Conservation (phyloP, 2,888 invertebrate species). For the Balanococcus diminutus region DNA sequence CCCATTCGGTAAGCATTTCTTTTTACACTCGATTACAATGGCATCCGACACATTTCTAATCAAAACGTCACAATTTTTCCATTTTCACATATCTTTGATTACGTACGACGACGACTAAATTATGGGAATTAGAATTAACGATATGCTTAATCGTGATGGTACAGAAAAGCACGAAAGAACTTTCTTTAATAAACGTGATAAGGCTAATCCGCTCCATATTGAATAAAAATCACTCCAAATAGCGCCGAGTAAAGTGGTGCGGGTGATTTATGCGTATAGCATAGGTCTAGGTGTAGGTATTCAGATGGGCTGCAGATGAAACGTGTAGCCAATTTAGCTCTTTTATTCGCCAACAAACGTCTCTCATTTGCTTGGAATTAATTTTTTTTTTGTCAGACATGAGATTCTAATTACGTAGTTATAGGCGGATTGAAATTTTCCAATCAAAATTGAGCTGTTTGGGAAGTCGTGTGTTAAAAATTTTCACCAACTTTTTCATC, state of each 20-base stretch:
- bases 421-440: neutral
- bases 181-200: constrained; percentile 41
- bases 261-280: constrained; percentile 29
- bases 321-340: neutral
- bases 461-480: neutral
- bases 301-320: neutral
- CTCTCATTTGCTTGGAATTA: neutral
- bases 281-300: neutral
- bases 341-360: neutral
- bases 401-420: neutral
- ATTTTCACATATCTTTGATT: neutral
- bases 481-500: neutral
- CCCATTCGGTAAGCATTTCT: too few species aligned
- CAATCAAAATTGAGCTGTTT: neutral
- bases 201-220: constrained; percentile 35
- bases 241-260: neutral
- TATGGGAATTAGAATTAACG: constrained; percentile 27
- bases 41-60: neutral
- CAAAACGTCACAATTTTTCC: neutral
- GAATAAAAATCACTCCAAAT: constrained; percentile 30
- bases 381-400: neutral
- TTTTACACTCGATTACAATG: neutral
- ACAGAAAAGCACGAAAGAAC: constrained; percentile 39
- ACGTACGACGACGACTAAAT: neutral
- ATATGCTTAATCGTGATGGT: constrained; percentile 19